Conservation (phyloP, 2,797 vertebrate species). For the Fistularia tabacaria region DNA sequence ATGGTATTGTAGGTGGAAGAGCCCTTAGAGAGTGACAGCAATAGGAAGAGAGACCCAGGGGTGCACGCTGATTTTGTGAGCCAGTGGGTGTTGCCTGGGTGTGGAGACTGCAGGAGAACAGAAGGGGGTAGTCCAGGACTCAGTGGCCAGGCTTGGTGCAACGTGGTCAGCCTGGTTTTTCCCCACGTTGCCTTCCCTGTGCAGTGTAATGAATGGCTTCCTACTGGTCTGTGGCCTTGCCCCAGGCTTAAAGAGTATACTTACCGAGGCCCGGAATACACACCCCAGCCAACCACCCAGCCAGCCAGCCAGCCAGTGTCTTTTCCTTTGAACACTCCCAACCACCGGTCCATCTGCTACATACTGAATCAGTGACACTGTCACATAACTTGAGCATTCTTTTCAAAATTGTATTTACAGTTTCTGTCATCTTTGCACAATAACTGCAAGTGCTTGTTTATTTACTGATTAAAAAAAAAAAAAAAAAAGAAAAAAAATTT, state of each 20-base stretch:
- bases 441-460: background rate
- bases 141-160: slow-evolving; percentile 69
- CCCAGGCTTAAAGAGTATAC: slow-evolving; percentile 75
- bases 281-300: slow-evolving; percentile 47
- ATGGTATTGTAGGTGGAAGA: slow-evolving; percentile 33
- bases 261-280: slow-evolving; percentile 73
- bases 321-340: slow-evolving; percentile 59
- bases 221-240: slow-evolving; percentile 74
- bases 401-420: slow-evolving; percentile 7
- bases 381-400: slow-evolving; percentile 31
- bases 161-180: slow-evolving; percentile 74
- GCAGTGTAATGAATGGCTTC: slow-evolving; percentile 79
- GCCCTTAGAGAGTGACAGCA: slow-evolving; percentile 27
- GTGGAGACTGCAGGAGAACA: slow-evolving; percentile 55
- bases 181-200: slow-evolving; percentile 72
- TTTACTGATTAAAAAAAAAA: no score
- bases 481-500: no score
- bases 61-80: slow-evolving; percentile 53
- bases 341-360: slow-evolving; percentile 67
- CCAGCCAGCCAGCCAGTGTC: slow-evolving; percentile 42
- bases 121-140: slow-evolving; percentile 55
- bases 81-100: slow-evolving; percentile 67
- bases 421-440: background rate
- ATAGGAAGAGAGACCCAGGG: slow-evolving; percentile 29
- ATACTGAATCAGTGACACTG: slow-evolving; percentile 32